Conservation (phyloP, 2,888 invertebrate species). For the Ennomos quercinarius region DNA sequence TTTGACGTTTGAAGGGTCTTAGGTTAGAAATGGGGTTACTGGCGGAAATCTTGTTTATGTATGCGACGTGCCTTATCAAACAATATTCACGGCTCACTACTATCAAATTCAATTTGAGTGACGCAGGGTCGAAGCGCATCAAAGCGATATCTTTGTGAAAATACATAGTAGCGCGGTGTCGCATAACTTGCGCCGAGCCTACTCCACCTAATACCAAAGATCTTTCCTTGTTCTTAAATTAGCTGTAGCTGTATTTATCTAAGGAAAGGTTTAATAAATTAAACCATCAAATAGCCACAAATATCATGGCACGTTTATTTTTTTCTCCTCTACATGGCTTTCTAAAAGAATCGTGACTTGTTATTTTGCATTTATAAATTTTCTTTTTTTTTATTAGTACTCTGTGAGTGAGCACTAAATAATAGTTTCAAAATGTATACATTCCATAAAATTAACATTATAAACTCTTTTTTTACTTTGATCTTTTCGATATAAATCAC, state of each 20-base stretch:
- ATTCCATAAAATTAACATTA: slow-evolving; percentile 83
- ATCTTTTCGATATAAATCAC: slow-evolving; percentile 63
- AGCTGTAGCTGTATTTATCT: background rate
- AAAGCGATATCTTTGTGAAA: no score
- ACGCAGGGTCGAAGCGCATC: no score
- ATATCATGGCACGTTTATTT: slow-evolving; percentile 87
- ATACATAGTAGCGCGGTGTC: no score
- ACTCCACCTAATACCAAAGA: no score
- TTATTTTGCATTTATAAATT: slow-evolving; percentile 84
- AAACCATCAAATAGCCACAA: slow-evolving; percentile 78
- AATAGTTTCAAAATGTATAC: slow-evolving; percentile 83
- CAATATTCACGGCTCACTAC: no score
- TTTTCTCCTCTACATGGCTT: slow-evolving; percentile 85
- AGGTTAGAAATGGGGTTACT: no score
- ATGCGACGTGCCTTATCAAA: no score
- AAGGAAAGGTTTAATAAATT: slow-evolving; percentile 44
- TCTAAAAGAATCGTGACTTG: slow-evolving; percentile 86
- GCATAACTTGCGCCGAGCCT: no score
- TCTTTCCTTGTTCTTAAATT: no score
- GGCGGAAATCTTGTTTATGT: no score
- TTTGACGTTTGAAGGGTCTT: no score
- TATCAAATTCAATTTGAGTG: no score
- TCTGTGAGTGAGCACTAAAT: slow-evolving; percentile 76
- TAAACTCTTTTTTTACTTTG: slow-evolving; percentile 84
- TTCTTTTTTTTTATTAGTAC: slow-evolving; percentile 78